Percentiles rank a stretch among this genome's conserved stretches.
Conservation (phyloP, 2,888 invertebrate species). For the Ametastegia equiseti region DNA sequence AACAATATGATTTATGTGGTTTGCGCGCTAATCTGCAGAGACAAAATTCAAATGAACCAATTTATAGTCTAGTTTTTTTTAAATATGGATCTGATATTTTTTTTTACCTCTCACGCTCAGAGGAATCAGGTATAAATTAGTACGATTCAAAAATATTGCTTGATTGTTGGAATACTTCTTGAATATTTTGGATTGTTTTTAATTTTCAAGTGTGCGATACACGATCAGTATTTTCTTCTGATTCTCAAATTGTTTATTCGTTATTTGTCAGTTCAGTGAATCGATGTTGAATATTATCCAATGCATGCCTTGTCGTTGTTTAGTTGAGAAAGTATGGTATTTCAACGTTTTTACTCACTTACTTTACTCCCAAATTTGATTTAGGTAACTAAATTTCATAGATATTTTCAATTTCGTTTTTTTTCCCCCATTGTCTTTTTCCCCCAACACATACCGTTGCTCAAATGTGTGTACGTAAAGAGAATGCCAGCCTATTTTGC, state of each 20-base stretch:
- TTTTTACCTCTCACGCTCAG: constrained; percentile 20
- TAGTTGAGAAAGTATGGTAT: neutral
- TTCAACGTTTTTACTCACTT: neutral
- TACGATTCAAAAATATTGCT: too few species aligned
- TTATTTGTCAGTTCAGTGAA: neutral
- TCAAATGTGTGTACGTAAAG: constrained; percentile 9
- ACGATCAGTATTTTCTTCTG: neutral
- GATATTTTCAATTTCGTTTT: neutral
- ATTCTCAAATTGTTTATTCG: neutral
- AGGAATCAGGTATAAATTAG: constrained; percentile 45
- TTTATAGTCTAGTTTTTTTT: constrained; percentile 31
- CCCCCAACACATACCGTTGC: constrained; percentile 1
- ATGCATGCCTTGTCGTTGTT: constrained; percentile 9
- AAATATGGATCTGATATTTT: constrained; percentile 50
- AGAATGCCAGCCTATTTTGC: constrained; percentile 45
- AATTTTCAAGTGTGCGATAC: too few species aligned
- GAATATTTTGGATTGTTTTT: neutral
- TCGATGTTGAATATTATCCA: neutral
- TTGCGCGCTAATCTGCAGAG: neutral
- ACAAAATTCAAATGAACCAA: neutral
- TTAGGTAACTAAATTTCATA: neutral
- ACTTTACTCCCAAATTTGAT: neutral
- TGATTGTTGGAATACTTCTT: neutral
- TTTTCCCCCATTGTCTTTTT: neutral
- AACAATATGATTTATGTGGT: neutral